These are phyloP conservation scores for Xenops minutus DNA, from an alignment of 2,797 vertebrate genomes.

Conservation along the genomic window DNA sequence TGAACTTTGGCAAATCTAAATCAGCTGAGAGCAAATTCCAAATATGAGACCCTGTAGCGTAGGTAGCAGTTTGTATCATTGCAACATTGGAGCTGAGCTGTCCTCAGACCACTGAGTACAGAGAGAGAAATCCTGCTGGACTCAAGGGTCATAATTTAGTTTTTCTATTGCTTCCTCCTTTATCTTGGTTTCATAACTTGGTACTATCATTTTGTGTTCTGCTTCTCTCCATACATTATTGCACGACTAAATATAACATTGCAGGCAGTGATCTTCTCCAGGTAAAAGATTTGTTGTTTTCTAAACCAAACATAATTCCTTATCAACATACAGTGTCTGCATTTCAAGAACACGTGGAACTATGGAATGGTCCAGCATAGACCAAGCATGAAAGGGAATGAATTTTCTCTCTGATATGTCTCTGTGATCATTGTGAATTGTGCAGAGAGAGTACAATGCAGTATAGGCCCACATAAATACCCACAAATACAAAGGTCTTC, in stretches of 20 bases:
- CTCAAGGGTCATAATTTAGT: neutral
- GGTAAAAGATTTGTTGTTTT: neutral
- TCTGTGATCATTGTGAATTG: neutral
- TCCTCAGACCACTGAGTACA: neutral
- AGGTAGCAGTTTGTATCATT: neutral
- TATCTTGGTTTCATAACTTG: neutral
- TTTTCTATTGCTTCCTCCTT: neutral
- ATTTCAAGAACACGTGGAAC: neutral
- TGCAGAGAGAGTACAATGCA: neutral
- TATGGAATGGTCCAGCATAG: neutral
- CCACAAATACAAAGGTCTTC: neutral
- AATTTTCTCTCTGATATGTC: neutral
- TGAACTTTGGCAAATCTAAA: slow-evolving; percentile 58
- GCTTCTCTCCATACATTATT: neutral
- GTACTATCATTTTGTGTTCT: neutral
- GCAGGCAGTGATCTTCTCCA: neutral
- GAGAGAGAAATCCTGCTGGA: neutral
- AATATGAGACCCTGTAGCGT: neutral
- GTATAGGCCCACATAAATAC: neutral
- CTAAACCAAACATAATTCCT: neutral
- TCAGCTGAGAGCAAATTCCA: slow-evolving; percentile 27
- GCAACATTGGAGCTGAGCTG: neutral
- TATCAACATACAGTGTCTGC: neutral
- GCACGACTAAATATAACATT: neutral
- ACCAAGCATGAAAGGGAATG: neutral